These are phyloP conservation scores for Hyphantria cunea DNA, from an alignment of 1,140 invertebrate species.

Conservation along the genomic window DNA sequence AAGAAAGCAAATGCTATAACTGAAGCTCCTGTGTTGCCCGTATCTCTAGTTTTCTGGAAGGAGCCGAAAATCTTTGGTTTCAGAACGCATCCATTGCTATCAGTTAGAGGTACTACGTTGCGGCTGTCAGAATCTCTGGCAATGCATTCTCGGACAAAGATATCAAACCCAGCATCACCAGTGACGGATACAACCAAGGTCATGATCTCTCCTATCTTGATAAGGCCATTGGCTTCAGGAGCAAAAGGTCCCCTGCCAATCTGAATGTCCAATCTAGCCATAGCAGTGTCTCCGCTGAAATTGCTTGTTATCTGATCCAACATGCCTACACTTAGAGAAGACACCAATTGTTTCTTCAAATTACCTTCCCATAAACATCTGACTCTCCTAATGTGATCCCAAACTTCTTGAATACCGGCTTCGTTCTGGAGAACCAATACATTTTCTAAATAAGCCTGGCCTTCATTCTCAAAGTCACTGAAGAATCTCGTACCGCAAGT, in stretches of 20 bases:
- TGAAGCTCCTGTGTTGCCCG: constrained; percentile 87
- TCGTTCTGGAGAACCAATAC: constrained; percentile 91
- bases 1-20: constrained; percentile 91
- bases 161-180: constrained; percentile 90
- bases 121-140: constrained; percentile 86
- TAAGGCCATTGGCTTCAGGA: constrained; percentile 87
- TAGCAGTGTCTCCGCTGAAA: constrained; percentile 92
- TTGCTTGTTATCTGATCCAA: constrained; percentile 90
- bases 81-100: constrained; percentile 89
- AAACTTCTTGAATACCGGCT: constrained; percentile 90
- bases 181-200: constrained; percentile 91
- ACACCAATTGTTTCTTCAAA: constrained; percentile 88
- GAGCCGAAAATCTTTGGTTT: constrained; percentile 92
- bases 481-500: constrained; percentile 91
- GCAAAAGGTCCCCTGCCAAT: constrained; percentile 90
- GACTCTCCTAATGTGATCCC: constrained; percentile 90
- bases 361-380: constrained; percentile 92
- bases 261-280: constrained; percentile 90
- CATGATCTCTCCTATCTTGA: constrained; percentile 92
- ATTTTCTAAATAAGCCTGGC: constrained; percentile 91
- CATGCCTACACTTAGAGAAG: constrained; percentile 90
- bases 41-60: constrained; percentile 90
- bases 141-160: constrained; percentile 89
- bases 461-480: constrained; percentile 88
- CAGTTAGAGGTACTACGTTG: constrained; percentile 87